These are phyloP conservation scores for Glyptemys insculpta DNA, from an alignment of 2,797 vertebrate genomes.

Conservation along the genomic window DNA sequence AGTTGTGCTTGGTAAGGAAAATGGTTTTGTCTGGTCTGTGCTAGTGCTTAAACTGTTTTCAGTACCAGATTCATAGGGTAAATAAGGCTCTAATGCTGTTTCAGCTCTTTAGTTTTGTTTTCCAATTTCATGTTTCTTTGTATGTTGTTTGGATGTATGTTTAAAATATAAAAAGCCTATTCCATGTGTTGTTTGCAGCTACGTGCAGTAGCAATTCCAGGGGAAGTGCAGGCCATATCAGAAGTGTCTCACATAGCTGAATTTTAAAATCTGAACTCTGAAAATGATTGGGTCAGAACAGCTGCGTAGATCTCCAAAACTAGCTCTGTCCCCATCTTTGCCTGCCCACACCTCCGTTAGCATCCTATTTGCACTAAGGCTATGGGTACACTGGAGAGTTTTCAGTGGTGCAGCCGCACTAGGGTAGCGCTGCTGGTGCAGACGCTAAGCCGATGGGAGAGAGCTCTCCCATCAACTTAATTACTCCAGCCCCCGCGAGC, in stretches of 20 bases:
- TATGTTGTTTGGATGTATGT: neutral
- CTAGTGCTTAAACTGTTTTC: neutral
- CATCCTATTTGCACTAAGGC: neutral
- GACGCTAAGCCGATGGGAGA: too few species aligned
- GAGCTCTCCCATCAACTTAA: too few species aligned
- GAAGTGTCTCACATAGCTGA: neutral
- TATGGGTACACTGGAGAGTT: neutral
- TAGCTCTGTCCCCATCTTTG: neutral
- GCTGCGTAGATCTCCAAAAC: neutral
- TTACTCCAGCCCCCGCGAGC: too few species aligned
- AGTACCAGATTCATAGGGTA: neutral
- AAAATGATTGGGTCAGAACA: neutral
- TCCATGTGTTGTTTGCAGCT: neutral
- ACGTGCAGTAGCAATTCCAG: neutral
- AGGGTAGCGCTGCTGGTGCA: too few species aligned
- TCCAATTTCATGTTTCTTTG: neutral
- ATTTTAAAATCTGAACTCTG: neutral
- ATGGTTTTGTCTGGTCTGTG: neutral
- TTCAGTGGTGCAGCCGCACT: neutral
- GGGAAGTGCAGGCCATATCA: neutral
- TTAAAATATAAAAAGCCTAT: neutral
- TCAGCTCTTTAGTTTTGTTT: neutral
- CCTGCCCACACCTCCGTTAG: neutral
- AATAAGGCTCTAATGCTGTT: neutral
- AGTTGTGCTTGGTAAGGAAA: neutral